phyloP scores from a whole-genome alignment of 2,888 invertebrate genomes.

The Diploptera punctata region DNA sequence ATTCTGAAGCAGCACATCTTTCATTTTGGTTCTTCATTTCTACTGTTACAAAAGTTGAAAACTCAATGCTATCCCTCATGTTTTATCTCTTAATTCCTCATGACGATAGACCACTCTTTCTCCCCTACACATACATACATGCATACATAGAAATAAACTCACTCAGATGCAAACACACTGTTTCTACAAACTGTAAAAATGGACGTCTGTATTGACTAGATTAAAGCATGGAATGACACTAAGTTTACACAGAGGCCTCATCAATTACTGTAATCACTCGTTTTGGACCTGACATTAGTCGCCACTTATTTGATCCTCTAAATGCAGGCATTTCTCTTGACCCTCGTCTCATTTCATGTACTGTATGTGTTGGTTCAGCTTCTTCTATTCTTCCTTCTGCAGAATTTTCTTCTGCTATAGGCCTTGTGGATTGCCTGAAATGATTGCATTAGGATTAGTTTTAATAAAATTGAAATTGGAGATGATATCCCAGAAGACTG shows the following conservation, averaged over 20 bases:
- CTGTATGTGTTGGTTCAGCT: not conserved
- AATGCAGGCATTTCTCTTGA: conserved; percentile 56
- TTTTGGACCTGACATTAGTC: conserved; percentile 57
- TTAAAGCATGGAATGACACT: not conserved
- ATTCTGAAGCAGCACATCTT: no score
- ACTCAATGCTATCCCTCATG: no score
- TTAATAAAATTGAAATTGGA: no score
- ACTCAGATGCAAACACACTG: no score
- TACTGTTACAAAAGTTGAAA: no score
- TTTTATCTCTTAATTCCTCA: no score
- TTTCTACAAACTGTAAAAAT: not conserved
- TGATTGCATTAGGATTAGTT: not conserved
- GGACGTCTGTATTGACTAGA: conserved; percentile 20
- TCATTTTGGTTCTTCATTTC: no score
- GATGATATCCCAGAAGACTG: no score
- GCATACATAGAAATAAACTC: no score
- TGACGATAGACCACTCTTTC: no score
- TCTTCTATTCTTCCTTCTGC: not conserved
- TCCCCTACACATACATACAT: no score
- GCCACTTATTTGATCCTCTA: conserved; percentile 57
- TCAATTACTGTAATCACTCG: conserved; percentile 80
- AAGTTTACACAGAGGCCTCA: conserved; percentile 63
- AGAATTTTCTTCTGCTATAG: not conserved
- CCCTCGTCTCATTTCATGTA: conserved; percentile 53
- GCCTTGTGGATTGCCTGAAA: conserved; percentile 16